phyloP scores from a whole-genome alignment of 2,888 invertebrate genomes.

The Aspidiotus rigidus region DNA sequence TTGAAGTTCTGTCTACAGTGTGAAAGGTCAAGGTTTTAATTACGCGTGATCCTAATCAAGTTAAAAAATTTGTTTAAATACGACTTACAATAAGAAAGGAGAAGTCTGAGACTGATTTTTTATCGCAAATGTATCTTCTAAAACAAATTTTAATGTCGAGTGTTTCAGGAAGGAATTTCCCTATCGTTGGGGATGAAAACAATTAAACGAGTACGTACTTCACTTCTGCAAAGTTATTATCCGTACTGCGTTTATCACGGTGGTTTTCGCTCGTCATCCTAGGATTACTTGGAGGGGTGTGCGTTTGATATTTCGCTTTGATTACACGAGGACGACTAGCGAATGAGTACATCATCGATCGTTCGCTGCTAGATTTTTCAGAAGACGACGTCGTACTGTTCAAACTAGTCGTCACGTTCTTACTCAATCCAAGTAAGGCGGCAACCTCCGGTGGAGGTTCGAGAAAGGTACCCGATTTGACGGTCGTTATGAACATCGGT shows the following conservation, averaged over 20 bases:
- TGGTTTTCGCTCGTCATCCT: constrained; percentile 23
- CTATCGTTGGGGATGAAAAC: not conserved
- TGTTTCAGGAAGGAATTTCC: too few relatives aligned
- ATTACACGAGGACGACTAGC: constrained; percentile 41
- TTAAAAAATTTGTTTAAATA: too few relatives aligned
- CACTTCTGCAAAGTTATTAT: constrained; percentile 6
- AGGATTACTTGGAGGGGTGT: constrained; percentile 14
- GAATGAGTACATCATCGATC: constrained; percentile 39
- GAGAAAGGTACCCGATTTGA: constrained; percentile 66
- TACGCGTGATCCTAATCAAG: too few relatives aligned
- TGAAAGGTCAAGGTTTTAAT: too few relatives aligned
- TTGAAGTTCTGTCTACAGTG: too few relatives aligned
- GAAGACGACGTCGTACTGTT: constrained; percentile 9
- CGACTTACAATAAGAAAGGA: too few relatives aligned
- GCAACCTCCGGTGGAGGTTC: constrained; percentile 67
- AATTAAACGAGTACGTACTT: constrained; percentile 11
- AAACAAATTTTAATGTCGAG: too few relatives aligned
- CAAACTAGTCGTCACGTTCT: constrained; percentile 39
- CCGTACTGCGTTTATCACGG: constrained; percentile 17
- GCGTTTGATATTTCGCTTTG: constrained; percentile 32
- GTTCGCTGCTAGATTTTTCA: not conserved
- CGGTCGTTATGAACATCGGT: constrained; percentile 65
- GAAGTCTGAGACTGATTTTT: too few relatives aligned
- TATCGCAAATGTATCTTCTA: too few relatives aligned
- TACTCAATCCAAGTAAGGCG: constrained; percentile 52